A percentile compares a stretch with the other conserved stretches of the same genome.
phyloP scores from a whole-genome alignment of 2,797 vertebrate species.

The Erpetoichthys calabaricus region DNA sequence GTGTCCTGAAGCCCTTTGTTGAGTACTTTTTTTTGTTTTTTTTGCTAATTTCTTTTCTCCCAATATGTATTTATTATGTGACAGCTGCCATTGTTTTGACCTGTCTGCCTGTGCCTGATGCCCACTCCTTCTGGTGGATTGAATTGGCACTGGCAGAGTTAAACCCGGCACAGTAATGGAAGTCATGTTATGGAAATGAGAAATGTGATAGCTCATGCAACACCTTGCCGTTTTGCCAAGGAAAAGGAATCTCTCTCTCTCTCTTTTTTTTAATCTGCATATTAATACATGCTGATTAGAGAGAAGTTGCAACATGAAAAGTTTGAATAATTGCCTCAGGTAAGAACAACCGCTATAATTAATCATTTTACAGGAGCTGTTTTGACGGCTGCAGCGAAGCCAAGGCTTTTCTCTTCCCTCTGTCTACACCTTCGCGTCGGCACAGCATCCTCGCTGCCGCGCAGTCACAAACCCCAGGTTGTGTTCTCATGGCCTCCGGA shows the following conservation, averaged over 20 bases:
- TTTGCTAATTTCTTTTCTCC: too few relatives aligned
- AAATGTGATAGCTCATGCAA: slow-evolving; percentile 8
- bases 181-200: slow-evolving; percentile 8
- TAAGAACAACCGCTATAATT: slow-evolving; percentile 14
- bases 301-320: slow-evolving; percentile 8
- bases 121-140: background rate
- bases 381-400: slow-evolving; percentile 3
- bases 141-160: background rate
- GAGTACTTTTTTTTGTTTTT: too few relatives aligned
- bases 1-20: too few relatives aligned
- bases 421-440: too few relatives aligned
- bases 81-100: background rate
- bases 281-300: slow-evolving; percentile 14
- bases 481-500: too few relatives aligned
- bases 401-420: too few relatives aligned
- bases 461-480: too few relatives aligned
- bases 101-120: background rate
- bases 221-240: slow-evolving; percentile 2
- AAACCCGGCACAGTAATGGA: slow-evolving; percentile 2
- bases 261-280: slow-evolving; percentile 7
- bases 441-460: too few relatives aligned
- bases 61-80: too few relatives aligned
- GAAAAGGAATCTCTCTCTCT: slow-evolving; percentile 1
- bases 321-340: slow-evolving; percentile 14
- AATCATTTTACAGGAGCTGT: slow-evolving; percentile 9